Evolutionary conservation across 1,140 invertebrate species (phyloP), one percentile per base, ranked within the genome.

Genomic region (Drosophila malerkotliana): DNA sequence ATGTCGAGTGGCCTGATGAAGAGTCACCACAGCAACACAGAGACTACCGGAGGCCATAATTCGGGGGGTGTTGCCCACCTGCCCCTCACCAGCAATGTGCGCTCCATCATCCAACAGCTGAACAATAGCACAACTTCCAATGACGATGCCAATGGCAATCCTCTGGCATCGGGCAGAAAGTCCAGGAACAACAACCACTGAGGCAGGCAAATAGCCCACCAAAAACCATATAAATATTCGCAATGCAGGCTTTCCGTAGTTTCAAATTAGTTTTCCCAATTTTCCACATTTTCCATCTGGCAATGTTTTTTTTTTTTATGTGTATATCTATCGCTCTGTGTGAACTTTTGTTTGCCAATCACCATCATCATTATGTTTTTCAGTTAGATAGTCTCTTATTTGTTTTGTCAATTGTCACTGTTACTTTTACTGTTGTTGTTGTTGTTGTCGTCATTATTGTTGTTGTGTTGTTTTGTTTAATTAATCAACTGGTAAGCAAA

Each of bases 1-100:
- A 94, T 97, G 94, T 97, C 96, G 45, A 96, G 96, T 93, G 96
- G 93, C 72, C 89, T 93, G 55, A 93, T 93, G 93, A 94, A 93
- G 87, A 92, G 91, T 49, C 83, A 68, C 60, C 77, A 72, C 41
- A 61, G 58, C 41, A 53, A 30, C 8, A 26, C 28, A 9, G 59
- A 53, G 12, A 6, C 4, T 49, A 8, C 10, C 45, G 21, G 48
- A 45, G 53, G 15, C 34, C 10, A 37, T 37, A 12, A 4, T 7
- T 51, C 24, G 69, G 63, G 18, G 21, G 64, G 68, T 5, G 54
- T 57, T 24, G 59, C 79, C 15, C 61, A 64, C 39, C 34, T 87
- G 74, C 72, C 88, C 37, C 54, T 87, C 39, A 87, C 79, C 18
- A 89, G 79, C 62, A 91, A 82, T 67, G 89, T 91, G 56, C 81